phyloP scores from a whole-genome alignment of 2,888 invertebrate species.

The Andrena trimmerana region DNA sequence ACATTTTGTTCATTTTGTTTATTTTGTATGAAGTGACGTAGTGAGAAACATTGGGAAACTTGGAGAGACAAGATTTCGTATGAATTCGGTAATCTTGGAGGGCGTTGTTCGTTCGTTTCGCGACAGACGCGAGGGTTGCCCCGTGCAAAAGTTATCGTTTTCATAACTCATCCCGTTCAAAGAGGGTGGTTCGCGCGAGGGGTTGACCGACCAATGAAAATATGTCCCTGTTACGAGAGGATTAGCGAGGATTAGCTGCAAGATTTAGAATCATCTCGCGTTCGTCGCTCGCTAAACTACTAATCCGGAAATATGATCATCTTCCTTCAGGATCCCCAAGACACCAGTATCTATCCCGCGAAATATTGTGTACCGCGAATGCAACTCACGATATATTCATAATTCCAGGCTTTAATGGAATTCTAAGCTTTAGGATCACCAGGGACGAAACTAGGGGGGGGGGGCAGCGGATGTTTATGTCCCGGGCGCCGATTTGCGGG shows the following conservation, averaged over 20 bases:
- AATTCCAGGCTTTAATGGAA: no score
- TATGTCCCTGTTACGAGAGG: slow-evolving; percentile 81
- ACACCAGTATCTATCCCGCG: not conserved
- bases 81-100: slow-evolving; percentile 73
- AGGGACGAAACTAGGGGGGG: no score
- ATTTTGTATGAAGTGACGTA: no score
- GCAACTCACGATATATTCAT: not conserved
- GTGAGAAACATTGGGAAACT: not conserved
- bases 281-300: slow-evolving; percentile 69
- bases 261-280: slow-evolving; percentile 79
- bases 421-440: no score
- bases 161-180: slow-evolving; percentile 75
- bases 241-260: slow-evolving; percentile 79
- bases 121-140: slow-evolving; percentile 45
- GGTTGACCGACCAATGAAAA: slow-evolving; percentile 74
- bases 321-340: slow-evolving; percentile 58
- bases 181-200: slow-evolving; percentile 54
- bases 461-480: no score
- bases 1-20: no score
- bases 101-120: slow-evolving; percentile 42
- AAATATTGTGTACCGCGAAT: not conserved
- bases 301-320: slow-evolving; percentile 76
- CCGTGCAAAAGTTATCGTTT: slow-evolving; percentile 77
- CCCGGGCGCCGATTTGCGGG: no score
- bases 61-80: slow-evolving; percentile 58